These are phyloP conservation scores for Zosterops lateralis DNA, from an alignment of 2,113 vertebrate genomes.

Conservation along the genomic window DNA sequence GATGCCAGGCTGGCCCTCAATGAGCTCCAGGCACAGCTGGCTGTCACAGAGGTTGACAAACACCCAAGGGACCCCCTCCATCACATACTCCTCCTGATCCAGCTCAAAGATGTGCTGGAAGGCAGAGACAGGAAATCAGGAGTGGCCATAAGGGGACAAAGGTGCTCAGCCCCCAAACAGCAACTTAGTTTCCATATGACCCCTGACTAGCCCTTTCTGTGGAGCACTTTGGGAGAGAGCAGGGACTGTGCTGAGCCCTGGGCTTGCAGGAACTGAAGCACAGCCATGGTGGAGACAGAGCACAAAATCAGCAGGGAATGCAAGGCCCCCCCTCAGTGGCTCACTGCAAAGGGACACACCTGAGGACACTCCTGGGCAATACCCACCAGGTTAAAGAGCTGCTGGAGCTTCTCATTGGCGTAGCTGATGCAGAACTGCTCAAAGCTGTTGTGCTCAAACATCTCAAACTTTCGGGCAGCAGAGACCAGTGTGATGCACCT, in stretches of 20 bases:
- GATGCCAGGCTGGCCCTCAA: conserved; percentile 75
- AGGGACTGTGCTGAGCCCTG: rapidly evolving
- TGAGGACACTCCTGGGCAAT: too few species aligned
- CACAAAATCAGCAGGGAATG: not conserved
- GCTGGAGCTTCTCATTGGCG: conserved; percentile 91
- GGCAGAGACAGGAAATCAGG: not conserved
- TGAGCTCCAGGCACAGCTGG: conserved; percentile 77
- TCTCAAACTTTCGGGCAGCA: conserved; percentile 74
- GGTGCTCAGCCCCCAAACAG: not conserved
- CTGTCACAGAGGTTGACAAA: conserved; percentile 79
- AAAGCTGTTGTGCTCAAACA: conserved; percentile 82
- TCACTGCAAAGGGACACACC: not conserved
- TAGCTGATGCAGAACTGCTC: conserved; percentile 96
- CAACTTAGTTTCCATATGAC: rapidly evolving
- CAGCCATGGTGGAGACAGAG: not conserved
- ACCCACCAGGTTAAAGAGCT: conserved; percentile 85
- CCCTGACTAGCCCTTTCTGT: not conserved
- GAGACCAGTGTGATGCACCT: not conserved
- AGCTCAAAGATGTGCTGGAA: conserved; percentile 60
- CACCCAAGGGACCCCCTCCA: conserved; percentile 76
- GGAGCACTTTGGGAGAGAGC: not conserved
- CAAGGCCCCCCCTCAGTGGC: not conserved
- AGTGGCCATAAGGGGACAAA: not conserved
- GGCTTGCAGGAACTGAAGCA: not conserved
- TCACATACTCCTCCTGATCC: conserved; percentile 56